Conservation (phyloP, 2,113 vertebrate genomes). For the Carassius carassius region DNA sequence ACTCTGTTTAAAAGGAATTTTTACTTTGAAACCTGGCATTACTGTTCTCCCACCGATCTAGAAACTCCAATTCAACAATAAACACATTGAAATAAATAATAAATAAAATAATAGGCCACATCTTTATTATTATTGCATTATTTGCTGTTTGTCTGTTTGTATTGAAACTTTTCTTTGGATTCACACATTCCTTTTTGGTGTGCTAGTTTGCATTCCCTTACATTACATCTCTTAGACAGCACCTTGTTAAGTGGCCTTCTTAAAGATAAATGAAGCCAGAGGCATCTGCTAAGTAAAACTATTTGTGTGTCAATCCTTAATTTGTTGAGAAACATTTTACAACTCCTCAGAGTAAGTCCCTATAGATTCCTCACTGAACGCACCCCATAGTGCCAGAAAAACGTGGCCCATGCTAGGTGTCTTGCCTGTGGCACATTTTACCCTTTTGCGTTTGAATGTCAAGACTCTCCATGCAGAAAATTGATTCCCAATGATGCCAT, state of each 20-base stretch:
- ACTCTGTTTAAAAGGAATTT: too few species aligned
- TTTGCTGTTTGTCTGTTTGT: too few species aligned
- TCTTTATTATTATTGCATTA: too few species aligned
- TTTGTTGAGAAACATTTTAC: conserved; percentile 25
- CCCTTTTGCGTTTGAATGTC: conserved; percentile 64
- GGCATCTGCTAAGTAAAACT: neutral
- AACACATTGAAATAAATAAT: too few species aligned
- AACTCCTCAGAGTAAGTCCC: conserved; percentile 11
- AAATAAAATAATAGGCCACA: too few species aligned
- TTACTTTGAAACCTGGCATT: too few species aligned
- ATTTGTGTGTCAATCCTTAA: conserved; percentile 11
- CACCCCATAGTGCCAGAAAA: conserved; percentile 46
- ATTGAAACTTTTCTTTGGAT: too few species aligned
- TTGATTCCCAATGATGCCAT: conserved; percentile 63
- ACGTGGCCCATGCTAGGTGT: conserved; percentile 43
- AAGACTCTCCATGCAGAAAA: conserved; percentile 64
- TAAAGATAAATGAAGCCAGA: neutral
- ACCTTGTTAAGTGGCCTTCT: neutral
- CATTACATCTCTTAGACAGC: neutral
- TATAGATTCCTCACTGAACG: conserved; percentile 33
- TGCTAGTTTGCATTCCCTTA: neutral
- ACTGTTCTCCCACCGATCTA: too few species aligned
- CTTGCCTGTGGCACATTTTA: conserved; percentile 60
- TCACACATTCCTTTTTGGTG: too few species aligned
- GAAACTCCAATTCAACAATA: too few species aligned